Evolutionary conservation across 2,888 invertebrate species (phyloP).

Genomic region (Taphrorychus bicolor): DNA sequence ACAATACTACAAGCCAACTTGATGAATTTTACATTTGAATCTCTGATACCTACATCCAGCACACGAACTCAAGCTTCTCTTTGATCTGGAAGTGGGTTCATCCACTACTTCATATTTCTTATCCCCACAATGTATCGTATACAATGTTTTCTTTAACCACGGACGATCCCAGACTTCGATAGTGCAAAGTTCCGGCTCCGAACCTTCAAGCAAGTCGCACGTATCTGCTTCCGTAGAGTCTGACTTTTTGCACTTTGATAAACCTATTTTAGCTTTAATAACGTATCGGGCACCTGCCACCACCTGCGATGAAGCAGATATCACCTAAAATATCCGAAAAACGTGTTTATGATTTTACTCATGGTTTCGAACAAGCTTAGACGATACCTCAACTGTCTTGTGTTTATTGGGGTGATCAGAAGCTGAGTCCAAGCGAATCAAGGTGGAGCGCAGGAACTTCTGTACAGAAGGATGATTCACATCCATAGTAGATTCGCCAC

Average conservation of each 20-base stretch:
- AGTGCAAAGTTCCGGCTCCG: conserved; percentile 57
- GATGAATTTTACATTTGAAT: too few relatives aligned
- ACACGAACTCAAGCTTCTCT: neutral
- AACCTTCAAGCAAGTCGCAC: conserved; percentile 38
- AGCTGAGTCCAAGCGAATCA: conserved; percentile 41
- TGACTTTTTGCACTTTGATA: conserved; percentile 42
- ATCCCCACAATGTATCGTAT: conserved; percentile 40
- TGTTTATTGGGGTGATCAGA: conserved; percentile 39
- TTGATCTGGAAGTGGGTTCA: neutral
- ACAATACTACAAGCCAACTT: too few relatives aligned
- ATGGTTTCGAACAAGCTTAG: too few relatives aligned
- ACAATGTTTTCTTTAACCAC: conserved; percentile 61
- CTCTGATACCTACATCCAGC: conserved; percentile 15
- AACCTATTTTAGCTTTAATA: conserved; percentile 41
- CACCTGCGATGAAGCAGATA: conserved; percentile 45
- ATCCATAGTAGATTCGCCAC: conserved; percentile 31
- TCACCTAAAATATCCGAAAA: conserved; percentile 26
- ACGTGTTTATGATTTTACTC: neutral
- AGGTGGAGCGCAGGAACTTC: conserved; percentile 35
- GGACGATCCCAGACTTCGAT: conserved; percentile 66
- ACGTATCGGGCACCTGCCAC: conserved; percentile 46
- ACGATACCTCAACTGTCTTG: conserved; percentile 42
- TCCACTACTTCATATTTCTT: conserved; percentile 14
- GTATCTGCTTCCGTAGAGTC: conserved; percentile 33
- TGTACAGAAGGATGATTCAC: conserved; percentile 39